Evolutionary conservation across 1,140 invertebrate species (phyloP).

Genomic region (Lycorma delicatula): DNA sequence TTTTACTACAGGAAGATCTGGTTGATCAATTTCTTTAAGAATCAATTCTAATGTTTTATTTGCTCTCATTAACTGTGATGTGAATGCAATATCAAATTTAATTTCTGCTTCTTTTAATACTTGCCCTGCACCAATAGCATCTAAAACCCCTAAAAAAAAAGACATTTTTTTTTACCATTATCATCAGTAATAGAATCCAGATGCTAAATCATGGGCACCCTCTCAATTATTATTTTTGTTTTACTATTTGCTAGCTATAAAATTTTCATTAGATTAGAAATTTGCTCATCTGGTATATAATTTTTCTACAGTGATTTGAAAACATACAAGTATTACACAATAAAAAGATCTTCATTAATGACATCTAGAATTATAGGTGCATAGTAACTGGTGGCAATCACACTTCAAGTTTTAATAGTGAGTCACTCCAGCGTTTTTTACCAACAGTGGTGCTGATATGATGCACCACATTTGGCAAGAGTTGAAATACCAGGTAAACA

Average conservation of each 20-base stretch:
- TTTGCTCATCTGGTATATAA: not conserved
- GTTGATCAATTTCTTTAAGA: constrained; percentile 47
- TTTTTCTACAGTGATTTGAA: not conserved
- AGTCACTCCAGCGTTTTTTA: no score
- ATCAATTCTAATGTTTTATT: constrained; percentile 53
- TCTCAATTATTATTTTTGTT: not conserved
- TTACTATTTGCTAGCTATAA: not conserved
- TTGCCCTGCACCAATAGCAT: constrained; percentile 11
- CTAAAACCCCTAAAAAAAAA: constrained; percentile 8
- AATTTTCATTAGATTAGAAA: not conserved
- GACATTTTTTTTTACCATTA: not conserved
- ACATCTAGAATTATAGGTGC: no score
- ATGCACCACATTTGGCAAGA: no score
- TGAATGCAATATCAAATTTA: constrained; percentile 49
- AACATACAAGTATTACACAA: no score
- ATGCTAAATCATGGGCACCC: not conserved
- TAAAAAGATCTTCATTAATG: no score
- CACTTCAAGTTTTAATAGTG: no score
- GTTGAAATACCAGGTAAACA: no score
- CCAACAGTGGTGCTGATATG: no score
- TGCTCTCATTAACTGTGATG: constrained; percentile 55
- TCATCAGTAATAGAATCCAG: not conserved
- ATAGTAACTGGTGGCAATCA: no score
- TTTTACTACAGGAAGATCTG: constrained; percentile 45
- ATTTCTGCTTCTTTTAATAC: constrained; percentile 16